phyloP scores from a whole-genome alignment of 2,888 invertebrate species.

The Polymixis lichenea region DNA sequence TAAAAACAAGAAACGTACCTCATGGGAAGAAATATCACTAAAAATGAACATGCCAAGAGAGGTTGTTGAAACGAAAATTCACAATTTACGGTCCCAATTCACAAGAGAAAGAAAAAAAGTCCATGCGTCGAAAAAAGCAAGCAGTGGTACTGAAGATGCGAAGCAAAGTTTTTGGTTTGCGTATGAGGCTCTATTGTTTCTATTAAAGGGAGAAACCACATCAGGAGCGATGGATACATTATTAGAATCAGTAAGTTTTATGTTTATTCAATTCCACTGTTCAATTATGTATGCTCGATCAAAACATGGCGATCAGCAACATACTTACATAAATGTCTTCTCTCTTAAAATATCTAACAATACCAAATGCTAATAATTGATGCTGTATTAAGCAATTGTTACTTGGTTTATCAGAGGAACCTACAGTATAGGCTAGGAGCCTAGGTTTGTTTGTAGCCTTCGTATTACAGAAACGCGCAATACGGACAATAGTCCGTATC shows the following conservation, averaged over 20 bases:
- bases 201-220: constrained; percentile 29
- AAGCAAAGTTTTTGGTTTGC: constrained; percentile 42
- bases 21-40: constrained; percentile 34
- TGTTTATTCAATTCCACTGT: not conserved
- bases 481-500: too few relatives aligned
- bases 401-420: too few relatives aligned
- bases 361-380: not conserved
- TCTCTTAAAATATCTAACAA: not conserved
- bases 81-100: constrained; percentile 50
- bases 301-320: not conserved
- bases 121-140: constrained; percentile 12
- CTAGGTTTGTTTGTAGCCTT: not conserved
- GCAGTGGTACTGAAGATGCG: constrained; percentile 19
- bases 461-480: too few relatives aligned
- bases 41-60: constrained; percentile 37
- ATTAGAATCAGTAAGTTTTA: constrained; percentile 16
- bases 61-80: constrained; percentile 44
- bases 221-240: not conserved
- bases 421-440: not conserved
- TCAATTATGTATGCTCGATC: not conserved
- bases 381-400: not conserved
- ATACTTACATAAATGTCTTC: too few relatives aligned
- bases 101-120: constrained; percentile 46
- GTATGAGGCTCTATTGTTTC: constrained; percentile 36
- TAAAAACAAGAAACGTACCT: constrained; percentile 26